A percentile compares a stretch with the other conserved stretches of the same genome.
These are phyloP conservation scores for Trochalopteron elliotii DNA, from an alignment of 2,113 vertebrate species.

Conservation along the genomic window DNA sequence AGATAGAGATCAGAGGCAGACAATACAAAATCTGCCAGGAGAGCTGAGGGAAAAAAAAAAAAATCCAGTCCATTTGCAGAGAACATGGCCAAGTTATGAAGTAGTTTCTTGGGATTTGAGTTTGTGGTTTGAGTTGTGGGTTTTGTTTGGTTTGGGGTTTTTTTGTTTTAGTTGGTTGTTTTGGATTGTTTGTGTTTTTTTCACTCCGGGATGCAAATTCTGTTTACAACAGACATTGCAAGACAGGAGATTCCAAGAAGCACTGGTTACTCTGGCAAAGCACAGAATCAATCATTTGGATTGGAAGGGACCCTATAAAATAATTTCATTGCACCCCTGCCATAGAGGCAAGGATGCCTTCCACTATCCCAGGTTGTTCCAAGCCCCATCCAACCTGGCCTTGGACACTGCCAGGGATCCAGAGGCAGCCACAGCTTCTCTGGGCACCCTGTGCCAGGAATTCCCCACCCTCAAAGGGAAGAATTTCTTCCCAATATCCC, in stretches of 20 bases:
- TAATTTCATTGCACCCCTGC: not conserved
- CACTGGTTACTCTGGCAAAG: not conserved
- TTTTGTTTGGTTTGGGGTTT: not conserved
- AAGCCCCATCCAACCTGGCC: fast-evolving
- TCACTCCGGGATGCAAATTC: not conserved
- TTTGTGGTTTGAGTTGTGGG: not conserved
- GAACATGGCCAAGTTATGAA: not conserved
- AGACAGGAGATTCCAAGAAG: not conserved
- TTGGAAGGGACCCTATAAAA: not conserved
- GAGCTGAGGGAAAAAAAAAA: not conserved
- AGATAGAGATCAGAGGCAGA: not conserved
- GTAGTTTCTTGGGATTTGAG: not conserved
- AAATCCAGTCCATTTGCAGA: not conserved
- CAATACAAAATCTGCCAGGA: not conserved
- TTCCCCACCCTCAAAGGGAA: fast-evolving
- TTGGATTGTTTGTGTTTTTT: not conserved
- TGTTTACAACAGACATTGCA: not conserved
- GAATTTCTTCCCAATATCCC: fast-evolving
- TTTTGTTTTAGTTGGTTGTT: not conserved
- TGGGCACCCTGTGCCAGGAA: not conserved
- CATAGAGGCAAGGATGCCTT: not conserved
- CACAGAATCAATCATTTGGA: not conserved
- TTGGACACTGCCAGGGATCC: not conserved
- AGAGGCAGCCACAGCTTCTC: not conserved
- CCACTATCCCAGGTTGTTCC: fast-evolving